Percentiles rank a stretch among this genome's conserved stretches.
Conservation (phyloP, 1,140 invertebrate species). For the Drosophila sp. region DNA sequence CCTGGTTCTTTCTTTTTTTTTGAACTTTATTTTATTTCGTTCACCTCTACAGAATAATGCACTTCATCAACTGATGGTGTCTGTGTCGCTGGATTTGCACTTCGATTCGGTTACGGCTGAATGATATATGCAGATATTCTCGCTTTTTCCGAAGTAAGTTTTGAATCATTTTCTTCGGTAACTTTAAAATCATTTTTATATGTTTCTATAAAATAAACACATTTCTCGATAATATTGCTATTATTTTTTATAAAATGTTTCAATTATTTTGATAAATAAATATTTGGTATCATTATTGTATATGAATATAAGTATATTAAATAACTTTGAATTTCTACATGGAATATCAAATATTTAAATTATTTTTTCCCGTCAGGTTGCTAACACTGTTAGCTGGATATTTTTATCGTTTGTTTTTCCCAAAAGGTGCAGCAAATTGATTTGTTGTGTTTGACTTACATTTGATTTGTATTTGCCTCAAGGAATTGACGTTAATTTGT, state of each 20-base stretch:
- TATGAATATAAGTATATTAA: no score
- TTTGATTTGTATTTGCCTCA: slow-evolving; percentile 55
- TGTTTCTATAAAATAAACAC: no score
- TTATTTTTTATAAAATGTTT: no score
- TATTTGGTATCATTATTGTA: no score
- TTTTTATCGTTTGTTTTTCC: slow-evolving; percentile 15
- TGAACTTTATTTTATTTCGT: slow-evolving; percentile 14
- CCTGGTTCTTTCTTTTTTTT: slow-evolving; percentile 24
- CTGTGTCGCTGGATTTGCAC: slow-evolving; percentile 2
- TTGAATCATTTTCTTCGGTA: no score
- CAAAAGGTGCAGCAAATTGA: slow-evolving; percentile 46
- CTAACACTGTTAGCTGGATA: background rate
- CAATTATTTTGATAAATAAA: no score
- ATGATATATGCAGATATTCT: slow-evolving; percentile 4
- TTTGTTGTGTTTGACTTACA: slow-evolving; percentile 62
- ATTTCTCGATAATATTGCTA: no score
- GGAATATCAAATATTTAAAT: no score
- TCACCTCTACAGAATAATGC: slow-evolving; percentile 35
- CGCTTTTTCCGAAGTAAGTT: no score
- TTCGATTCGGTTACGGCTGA: background rate
- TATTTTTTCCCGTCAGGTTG: background rate
- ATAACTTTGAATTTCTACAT: no score
- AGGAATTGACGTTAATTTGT: slow-evolving; percentile 57
- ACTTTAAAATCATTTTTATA: no score
- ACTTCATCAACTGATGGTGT: slow-evolving; percentile 30